Conservation (phyloP, 2,113 vertebrate species). For the Lonchura striata region DNA sequence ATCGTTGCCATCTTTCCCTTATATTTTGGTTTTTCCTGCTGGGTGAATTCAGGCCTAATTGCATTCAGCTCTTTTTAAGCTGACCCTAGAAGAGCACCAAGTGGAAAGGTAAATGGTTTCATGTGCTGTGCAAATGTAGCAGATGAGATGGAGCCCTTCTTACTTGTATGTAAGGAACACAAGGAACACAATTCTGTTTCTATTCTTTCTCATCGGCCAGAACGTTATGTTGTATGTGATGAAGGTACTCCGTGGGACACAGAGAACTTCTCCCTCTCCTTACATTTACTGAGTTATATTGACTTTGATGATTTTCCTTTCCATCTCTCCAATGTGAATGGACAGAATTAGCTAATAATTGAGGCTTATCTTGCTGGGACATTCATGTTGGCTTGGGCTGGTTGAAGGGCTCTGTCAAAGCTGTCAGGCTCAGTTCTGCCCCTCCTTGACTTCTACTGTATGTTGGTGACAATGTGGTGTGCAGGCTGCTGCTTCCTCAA, state of each 20-base stretch:
- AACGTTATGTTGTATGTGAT: neutral
- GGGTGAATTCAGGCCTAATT: neutral
- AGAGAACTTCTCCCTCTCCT: neutral
- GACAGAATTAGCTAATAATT: slow-evolving; percentile 54
- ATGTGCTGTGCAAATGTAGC: neutral
- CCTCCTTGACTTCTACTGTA: neutral
- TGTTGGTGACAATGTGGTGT: neutral
- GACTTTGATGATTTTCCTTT: slow-evolving; percentile 17
- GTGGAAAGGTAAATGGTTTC: neutral
- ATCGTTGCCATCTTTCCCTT: neutral
- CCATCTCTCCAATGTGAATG: neutral
- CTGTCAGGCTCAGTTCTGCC: neutral
- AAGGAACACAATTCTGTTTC: neutral
- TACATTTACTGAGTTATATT: slow-evolving; percentile 26
- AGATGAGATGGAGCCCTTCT: neutral
- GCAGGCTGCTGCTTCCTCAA: neutral
- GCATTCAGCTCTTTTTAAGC: neutral
- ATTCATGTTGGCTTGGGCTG: neutral
- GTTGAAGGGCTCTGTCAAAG: slow-evolving; percentile 9
- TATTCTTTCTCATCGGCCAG: neutral
- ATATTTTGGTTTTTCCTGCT: neutral
- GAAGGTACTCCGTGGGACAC: slow-evolving; percentile 9
- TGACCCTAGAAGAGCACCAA: neutral
- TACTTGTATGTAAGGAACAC: neutral
- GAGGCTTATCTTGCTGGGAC: slow-evolving; percentile 13